phyloP scores from a whole-genome alignment of 1,140 invertebrate genomes.

The Heliconius hewitsoni region DNA sequence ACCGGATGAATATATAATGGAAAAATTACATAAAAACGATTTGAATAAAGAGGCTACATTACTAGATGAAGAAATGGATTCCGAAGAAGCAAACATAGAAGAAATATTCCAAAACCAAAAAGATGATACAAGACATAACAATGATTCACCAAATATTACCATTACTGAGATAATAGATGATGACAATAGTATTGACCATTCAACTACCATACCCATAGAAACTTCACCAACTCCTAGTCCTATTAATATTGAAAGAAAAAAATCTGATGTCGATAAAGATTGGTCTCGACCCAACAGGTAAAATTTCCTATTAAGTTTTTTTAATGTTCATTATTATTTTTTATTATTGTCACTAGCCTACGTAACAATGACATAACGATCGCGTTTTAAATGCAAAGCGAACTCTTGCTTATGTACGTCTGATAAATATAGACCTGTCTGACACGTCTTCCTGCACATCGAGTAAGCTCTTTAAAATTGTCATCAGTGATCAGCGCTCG shows the following conservation, averaged over 20 bases:
- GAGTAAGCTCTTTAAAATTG: conserved; percentile 77
- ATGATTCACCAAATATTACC: conserved; percentile 75
- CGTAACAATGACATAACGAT: conserved; percentile 68
- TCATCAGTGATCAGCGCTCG: conserved; percentile 77
- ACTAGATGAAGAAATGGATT: conserved; percentile 63
- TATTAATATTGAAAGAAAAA: conserved; percentile 51
- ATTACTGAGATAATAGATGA: conserved; percentile 78
- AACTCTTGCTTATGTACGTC: conserved; percentile 62
- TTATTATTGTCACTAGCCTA: conserved; percentile 39
- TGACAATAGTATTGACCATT: conserved; percentile 57
- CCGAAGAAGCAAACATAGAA: conserved; percentile 73
- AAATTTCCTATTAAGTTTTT: conserved; percentile 40
- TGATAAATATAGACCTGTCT: conserved; percentile 75
- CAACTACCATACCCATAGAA: conserved; percentile 61
- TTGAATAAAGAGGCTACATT: conserved; percentile 60
- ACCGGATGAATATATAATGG: conserved; percentile 71
- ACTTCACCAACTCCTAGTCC: conserved; percentile 66
- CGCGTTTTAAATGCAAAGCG: conserved; percentile 68
- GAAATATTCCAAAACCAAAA: conserved; percentile 70
- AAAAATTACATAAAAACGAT: conserved; percentile 68
- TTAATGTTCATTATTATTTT: conserved; percentile 31
- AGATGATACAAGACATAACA: conserved; percentile 56
- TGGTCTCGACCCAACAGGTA: conserved; percentile 78
- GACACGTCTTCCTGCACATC: conserved; percentile 72
- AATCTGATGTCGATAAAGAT: conserved; percentile 51